These are phyloP conservation scores for Zele albiditarsus DNA, from an alignment of 2,888 invertebrate genomes.

Conservation along the genomic window DNA sequence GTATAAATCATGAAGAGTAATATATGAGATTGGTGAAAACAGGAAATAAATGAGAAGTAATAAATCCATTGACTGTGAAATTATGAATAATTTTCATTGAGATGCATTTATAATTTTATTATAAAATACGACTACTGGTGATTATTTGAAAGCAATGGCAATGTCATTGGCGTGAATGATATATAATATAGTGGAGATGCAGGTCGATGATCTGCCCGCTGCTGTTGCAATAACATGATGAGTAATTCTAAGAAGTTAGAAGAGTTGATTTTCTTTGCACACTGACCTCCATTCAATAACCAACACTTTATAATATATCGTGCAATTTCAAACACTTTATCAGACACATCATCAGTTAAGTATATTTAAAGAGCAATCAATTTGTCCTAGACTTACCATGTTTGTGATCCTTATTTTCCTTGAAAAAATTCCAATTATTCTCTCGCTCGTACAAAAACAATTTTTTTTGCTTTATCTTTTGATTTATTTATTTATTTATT, in stretches of 20 bases:
- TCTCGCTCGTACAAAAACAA: constrained; percentile 21
- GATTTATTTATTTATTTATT: constrained; percentile 40
- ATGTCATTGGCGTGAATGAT: not conserved
- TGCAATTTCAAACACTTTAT: constrained; percentile 16
- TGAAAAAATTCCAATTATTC: constrained; percentile 30
- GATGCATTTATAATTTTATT: not conserved
- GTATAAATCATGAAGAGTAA: not conserved
- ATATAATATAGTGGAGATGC: constrained; percentile 42
- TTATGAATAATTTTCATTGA: not conserved
- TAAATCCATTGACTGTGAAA: not conserved
- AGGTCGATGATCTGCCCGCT: constrained; percentile 61
- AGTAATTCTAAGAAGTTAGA: constrained; percentile 56
- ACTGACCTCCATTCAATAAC: constrained; percentile 69
- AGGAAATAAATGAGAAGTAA: not conserved
- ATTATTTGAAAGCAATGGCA: not conserved
- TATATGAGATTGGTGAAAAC: not conserved
- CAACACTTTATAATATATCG: constrained; percentile 50
- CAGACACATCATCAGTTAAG: not conserved
- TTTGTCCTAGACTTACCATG: constrained; percentile 37
- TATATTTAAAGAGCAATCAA: not conserved
- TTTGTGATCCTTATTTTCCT: constrained; percentile 26
- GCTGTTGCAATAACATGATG: constrained; percentile 35
- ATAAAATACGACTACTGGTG: not conserved
- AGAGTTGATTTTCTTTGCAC: constrained; percentile 65
- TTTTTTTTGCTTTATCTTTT: constrained; percentile 45